Conservation (phyloP, 1,140 invertebrate genomes). For the Drosophila arawakana region DNA sequence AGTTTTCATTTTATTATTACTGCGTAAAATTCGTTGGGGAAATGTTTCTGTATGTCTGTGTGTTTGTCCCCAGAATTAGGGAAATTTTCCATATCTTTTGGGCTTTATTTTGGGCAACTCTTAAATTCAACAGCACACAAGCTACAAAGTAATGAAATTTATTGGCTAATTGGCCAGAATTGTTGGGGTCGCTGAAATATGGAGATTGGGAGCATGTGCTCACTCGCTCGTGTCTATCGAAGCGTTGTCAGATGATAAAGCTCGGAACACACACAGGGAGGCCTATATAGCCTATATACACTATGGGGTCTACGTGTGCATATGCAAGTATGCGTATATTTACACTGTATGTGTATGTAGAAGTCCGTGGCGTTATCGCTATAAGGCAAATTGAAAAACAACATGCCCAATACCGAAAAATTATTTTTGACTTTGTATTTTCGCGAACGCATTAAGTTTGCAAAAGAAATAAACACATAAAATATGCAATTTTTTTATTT, state of each 20-base stretch:
- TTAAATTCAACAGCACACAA: background rate
- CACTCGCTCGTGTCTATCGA: slow-evolving; percentile 43
- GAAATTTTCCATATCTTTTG: slow-evolving; percentile 10
- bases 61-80: background rate
- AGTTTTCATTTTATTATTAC: slow-evolving; percentile 73
- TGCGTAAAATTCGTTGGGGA: slow-evolving; percentile 19
- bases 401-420: slow-evolving; percentile 27
- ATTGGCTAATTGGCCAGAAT: slow-evolving; percentile 37
- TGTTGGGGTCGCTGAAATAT: slow-evolving; percentile 4
- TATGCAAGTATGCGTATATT: background rate
- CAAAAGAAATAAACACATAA: slow-evolving; percentile 31
- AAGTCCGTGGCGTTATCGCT: slow-evolving; percentile 39
- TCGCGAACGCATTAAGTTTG: slow-evolving; percentile 23
- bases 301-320: slow-evolving; percentile 26
- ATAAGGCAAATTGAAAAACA: slow-evolving; percentile 15
- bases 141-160: slow-evolving; percentile 41
- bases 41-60: background rate
- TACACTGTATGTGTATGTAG: slow-evolving; percentile 16
- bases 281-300: slow-evolving; percentile 14
- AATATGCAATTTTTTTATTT: background rate
- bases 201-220: slow-evolving; percentile 37
- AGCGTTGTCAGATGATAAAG: slow-evolving; percentile 49
- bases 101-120: slow-evolving; percentile 9
- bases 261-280: slow-evolving; percentile 39
- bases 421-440: slow-evolving; percentile 44